phyloP scores from a whole-genome alignment of 2,113 vertebrate genomes.

The Leptosomus discolor region DNA sequence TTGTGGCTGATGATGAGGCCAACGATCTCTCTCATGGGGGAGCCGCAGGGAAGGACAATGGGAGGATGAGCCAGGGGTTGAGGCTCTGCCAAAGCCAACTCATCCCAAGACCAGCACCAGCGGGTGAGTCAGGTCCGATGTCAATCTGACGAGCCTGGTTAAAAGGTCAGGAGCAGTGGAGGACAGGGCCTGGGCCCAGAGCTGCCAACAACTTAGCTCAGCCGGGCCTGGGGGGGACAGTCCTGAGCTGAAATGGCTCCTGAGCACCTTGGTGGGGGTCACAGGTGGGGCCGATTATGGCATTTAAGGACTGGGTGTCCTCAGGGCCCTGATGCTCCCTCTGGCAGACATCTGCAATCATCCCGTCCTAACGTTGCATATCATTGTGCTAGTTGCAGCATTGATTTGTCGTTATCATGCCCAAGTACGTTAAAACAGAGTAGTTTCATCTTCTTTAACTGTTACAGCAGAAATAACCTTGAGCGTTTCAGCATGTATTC shows the following conservation, averaged over 20 bases:
- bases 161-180: not conserved
- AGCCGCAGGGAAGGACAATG: not conserved
- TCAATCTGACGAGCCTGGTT: fast-evolving
- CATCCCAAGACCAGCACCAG: too few relatives aligned
- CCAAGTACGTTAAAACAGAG: not conserved
- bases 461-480: slow-evolving; percentile 43
- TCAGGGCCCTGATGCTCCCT: fast-evolving
- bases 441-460: not conserved
- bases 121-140: fast-evolving
- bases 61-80: not conserved
- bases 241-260: not conserved
- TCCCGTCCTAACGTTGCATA: fast-evolving
- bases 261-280: not conserved
- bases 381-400: not conserved
- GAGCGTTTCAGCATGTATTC: not conserved
- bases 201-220: fast-evolving
- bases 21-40: fast-evolving
- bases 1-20: not conserved
- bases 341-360: not conserved
- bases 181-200: not conserved
- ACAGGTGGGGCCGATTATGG: not conserved
- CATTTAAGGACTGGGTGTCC: not conserved
- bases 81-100: not conserved
- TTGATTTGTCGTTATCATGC: fast-evolving
- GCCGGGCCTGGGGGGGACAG: not conserved